Base-by-base conservation (phyloP, 2,797 vertebrate species). In the Notolepis coatsorum region DNA sequence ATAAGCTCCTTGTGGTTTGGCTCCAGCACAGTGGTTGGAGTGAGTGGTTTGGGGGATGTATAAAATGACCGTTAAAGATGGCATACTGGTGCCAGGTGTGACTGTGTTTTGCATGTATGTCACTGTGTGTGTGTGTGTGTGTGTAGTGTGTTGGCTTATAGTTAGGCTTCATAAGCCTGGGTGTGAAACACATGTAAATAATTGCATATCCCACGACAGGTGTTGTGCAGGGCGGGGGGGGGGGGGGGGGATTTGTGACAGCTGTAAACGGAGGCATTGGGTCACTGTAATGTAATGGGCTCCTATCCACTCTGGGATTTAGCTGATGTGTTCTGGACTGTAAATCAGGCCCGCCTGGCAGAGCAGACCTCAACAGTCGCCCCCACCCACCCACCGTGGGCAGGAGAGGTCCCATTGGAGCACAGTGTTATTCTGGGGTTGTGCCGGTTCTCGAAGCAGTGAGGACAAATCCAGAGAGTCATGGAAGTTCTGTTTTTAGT, bases 231-330 rank as follows among this genome's bases (percentile, higher is more conserved):
- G 23, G 56, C 30, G 43, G 71, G 70, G 68, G 59, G 61, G 71
- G 28, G 65, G 23, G 56, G 25, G 43, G 71, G 70, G 68, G 59
- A 10, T 80, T 84, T 81, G 79, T 21, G 65, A 70, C 82, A 88
- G 87, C 87, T 89, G 85, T 88, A 89, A 90, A 84, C 79, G 82
- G 73, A 82, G 66, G 71, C 75, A 78, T 68, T 35, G 63, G 67
- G 28, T 52, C 57, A 10, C 62, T 77, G 73, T 73, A 62, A 66
- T 57, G 73, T 80, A 72, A 81, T 74, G 73, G 73, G 60, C 65
- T 81, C 62, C 49, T 54, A 21, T 25, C 59, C 61, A 33, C 64
- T 43, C 7, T 0, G 62, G 65, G 64, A 72, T 82, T 79, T 81
- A 30, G 46, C 21, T 64, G 2, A 35, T 35, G 12, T 28, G 50